Base-by-base conservation (phyloP, 2,113 vertebrate species). In the Percopsis transmontana region DNA sequence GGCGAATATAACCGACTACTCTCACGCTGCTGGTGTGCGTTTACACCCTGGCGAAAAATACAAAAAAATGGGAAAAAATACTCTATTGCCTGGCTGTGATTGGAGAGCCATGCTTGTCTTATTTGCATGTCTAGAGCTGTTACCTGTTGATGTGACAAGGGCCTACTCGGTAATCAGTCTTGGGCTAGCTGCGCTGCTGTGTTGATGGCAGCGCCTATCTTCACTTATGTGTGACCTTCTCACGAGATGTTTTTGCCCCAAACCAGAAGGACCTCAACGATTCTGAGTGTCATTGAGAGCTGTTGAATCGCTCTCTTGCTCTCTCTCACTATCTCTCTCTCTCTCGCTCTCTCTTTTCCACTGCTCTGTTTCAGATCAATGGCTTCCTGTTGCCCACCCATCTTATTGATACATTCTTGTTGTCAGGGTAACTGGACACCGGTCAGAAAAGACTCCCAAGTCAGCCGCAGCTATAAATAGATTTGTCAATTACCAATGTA, bases 341-440 rank as follows among this genome's bases (percentile, higher is more conserved):
- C n/a, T 48, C 23, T 57, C 41, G 14, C 8, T 82, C 81, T 83
- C 59, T 12, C 16, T 9, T 85, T 84, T 66, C 78, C 61, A 66
- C 62, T 62, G 64, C 54, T 38, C 70, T 66, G 51, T 63, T 66
- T 12, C 5, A 33, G 72, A 83, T 88, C 82, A 38, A 84, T 86
- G 70, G 19, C 66, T 16, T 72, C 70, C 77, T 75, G 73, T 56
- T 53, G 54, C 21, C 54, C 16, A 77, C 61, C 67, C 60, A n/a
- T 65, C 45, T 48, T 84, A 86, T 87, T 78, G 88, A 86, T 79
- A 52, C 79, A 40, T 68, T 1, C 41, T 51, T 60, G 70, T 62
- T 76, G 64, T 78, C 58, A 51, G 60, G 24, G 86, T 77, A 84
- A 87, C 84, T 45, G 44, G 76, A 87, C 67, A 77, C 86, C 58